These are phyloP conservation scores for Eucriotettix oculatus DNA, from an alignment of 2,888 invertebrate genomes.

Conservation along the genomic window DNA sequence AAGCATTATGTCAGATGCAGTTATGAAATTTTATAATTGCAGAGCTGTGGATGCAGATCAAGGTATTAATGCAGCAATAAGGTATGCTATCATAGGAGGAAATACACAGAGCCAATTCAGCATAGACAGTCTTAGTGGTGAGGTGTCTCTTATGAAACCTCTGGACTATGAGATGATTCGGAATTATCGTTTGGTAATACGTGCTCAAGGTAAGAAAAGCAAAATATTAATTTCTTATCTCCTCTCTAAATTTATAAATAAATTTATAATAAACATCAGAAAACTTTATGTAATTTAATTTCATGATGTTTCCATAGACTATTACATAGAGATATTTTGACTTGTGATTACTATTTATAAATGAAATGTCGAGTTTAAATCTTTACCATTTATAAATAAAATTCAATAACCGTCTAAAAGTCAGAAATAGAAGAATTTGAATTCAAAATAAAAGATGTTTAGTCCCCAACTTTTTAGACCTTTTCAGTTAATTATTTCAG, in stretches of 20 bases:
- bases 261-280: neutral
- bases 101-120: slow-evolving; percentile 87
- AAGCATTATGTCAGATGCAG: no score
- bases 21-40: slow-evolving; percentile 9
- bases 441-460: no score
- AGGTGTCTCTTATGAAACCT: slow-evolving; percentile 70
- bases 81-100: slow-evolving; percentile 90
- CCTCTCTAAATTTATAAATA: neutral
- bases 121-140: slow-evolving; percentile 85
- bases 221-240: neutral
- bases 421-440: no score
- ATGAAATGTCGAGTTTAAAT: no score
- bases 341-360: no score
- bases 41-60: slow-evolving; percentile 85
- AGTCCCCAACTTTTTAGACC: no score
- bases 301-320: neutral
- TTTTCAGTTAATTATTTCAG: no score
- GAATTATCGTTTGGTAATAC: slow-evolving; percentile 73
- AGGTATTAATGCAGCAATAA: slow-evolving; percentile 80
- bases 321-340: neutral
- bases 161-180: slow-evolving; percentile 78
- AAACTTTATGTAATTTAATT: neutral
- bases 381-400: no score
- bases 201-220: slow-evolving; percentile 54
- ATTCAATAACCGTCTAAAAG: no score